A percentile compares a stretch with the other conserved stretches of the same genome.
Conservation (phyloP, 2,797 vertebrate species). For the Spheniscus humboldti region DNA sequence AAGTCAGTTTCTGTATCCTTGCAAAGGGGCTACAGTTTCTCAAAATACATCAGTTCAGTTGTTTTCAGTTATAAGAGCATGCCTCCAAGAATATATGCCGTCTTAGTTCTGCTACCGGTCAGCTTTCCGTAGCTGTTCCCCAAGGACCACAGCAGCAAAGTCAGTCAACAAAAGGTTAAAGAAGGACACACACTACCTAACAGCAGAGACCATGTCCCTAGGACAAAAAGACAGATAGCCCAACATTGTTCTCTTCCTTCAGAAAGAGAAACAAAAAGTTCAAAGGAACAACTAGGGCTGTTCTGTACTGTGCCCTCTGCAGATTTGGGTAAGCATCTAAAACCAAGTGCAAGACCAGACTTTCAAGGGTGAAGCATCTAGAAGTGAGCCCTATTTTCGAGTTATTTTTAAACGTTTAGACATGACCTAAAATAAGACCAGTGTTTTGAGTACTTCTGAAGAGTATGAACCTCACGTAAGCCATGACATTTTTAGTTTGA, state of each 20-base stretch:
- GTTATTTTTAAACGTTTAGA: conserved; percentile 52
- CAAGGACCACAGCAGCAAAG: background rate
- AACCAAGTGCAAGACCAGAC: background rate
- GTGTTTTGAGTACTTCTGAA: conserved; percentile 16
- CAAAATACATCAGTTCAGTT: background rate
- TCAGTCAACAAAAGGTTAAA: background rate
- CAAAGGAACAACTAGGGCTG: background rate
- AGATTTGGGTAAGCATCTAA: background rate
- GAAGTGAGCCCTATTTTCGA: background rate
- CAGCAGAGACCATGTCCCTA: background rate
- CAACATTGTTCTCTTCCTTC: background rate
- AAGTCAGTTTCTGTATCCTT: background rate
- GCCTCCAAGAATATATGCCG: background rate
- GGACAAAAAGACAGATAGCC: background rate
- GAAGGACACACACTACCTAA: background rate
- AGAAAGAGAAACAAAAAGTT: background rate
- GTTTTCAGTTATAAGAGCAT: background rate
- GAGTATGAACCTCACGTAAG: background rate
- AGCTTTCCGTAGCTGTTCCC: background rate
- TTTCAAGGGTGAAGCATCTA: background rate
- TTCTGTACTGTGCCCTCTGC: background rate
- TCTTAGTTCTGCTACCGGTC: background rate
- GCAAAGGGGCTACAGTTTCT: background rate
- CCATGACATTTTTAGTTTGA: conserved; percentile 20
- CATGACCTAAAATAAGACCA: conserved; percentile 16